Percentiles rank a stretch among this genome's conserved stretches.
These are phyloP conservation scores for Drosophila multiciliata DNA, from an alignment of 2,888 invertebrate genomes.

Conservation along the genomic window DNA sequence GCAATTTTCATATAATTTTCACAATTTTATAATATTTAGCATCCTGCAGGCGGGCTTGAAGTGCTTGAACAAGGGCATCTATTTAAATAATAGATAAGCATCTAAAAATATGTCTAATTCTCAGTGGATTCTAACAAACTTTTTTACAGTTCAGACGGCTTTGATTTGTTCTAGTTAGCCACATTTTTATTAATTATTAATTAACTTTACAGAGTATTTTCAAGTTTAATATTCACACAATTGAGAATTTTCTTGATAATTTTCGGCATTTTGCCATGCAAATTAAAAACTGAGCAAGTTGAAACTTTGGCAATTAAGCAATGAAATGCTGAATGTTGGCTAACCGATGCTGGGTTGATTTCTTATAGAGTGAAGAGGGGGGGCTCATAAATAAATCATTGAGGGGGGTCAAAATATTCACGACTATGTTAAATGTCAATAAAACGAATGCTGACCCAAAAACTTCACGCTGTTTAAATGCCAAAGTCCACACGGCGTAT, in stretches of 20 bases:
- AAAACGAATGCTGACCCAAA: conserved; percentile 53
- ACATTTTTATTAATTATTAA: conserved; percentile 4
- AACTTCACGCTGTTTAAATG: conserved; percentile 65
- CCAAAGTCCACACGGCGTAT: conserved; percentile 68
- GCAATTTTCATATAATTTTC: conserved; percentile 35
- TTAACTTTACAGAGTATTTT: conserved; percentile 7
- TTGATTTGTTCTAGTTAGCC: not conserved
- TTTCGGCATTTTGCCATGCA: not conserved
- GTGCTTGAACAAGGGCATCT: not conserved
- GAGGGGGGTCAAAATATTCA: conserved; percentile 23
- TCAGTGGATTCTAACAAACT: not conserved
- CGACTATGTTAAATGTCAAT: conserved; percentile 73
- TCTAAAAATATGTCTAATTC: not conserved
- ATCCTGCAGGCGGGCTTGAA: conserved; percentile 1
- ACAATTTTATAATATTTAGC: conserved; percentile 32
- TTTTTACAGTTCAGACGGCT: not conserved
- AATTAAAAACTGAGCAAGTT: conserved; percentile 33
- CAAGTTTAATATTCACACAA: conserved; percentile 4
- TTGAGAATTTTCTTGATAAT: not conserved
- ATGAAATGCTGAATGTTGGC: conserved; percentile 37
- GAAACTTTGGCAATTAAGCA: conserved; percentile 54
- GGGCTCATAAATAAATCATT: conserved; percentile 44
- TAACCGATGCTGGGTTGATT: conserved; percentile 6
- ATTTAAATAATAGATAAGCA: not conserved
- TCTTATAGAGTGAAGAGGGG: not conserved